These are phyloP conservation scores for Percopsis omiscomaycus DNA, from an alignment of 2,797 vertebrate species.

Conservation along the genomic window DNA sequence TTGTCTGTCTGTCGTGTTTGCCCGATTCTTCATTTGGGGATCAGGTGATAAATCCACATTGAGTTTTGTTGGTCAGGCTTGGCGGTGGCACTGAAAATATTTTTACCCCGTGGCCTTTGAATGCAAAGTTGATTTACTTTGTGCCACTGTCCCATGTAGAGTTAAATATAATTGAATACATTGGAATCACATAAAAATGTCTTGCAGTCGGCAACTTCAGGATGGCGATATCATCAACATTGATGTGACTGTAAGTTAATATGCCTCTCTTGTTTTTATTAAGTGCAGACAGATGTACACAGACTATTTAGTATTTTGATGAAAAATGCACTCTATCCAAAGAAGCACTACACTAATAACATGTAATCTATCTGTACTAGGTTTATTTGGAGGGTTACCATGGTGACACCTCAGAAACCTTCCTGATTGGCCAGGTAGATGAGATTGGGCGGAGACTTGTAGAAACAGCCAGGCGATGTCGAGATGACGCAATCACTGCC, in stretches of 20 bases:
- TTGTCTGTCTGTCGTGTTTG: no score
- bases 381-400: conserved; percentile 97
- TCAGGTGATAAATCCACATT: no score
- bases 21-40: no score
- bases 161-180: background rate
- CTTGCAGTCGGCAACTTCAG: conserved; percentile 89
- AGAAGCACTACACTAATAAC: background rate
- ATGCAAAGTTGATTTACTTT: no score
- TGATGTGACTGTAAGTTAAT: conserved; percentile 93
- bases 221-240: conserved; percentile 98
- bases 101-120: no score
- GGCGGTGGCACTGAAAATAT: no score
- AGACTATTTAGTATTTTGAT: background rate
- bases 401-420: conserved; percentile 97
- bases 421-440: conserved; percentile 92
- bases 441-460: conserved; percentile 88
- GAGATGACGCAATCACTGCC: conserved; percentile 91
- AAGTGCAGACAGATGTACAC: conserved; percentile 32
- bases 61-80: no score
- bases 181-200: conserved; percentile 40
- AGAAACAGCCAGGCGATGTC: conserved; percentile 87
- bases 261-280: conserved; percentile 47
- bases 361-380: conserved; percentile 62
- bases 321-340: background rate
- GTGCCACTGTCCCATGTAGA: background rate